Conservation (phyloP, 92 coral and sea anemone species). For the Phenganax subtilis region DNA sequence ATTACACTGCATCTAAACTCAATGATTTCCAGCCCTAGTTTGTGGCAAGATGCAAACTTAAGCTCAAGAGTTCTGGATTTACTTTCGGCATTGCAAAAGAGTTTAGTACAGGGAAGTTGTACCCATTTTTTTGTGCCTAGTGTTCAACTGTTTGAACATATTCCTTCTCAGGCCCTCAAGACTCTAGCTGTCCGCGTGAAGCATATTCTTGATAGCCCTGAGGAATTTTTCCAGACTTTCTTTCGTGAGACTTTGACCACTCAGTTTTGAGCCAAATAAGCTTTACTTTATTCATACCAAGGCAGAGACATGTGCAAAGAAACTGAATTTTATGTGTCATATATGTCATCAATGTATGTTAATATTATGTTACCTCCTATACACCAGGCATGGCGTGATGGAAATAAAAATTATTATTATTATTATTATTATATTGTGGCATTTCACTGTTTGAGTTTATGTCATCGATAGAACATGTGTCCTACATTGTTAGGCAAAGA, state of each 20-base stretch:
- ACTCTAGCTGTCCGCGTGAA: conserved; percentile 27
- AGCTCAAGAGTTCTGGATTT: conserved; percentile 20
- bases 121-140: conserved; percentile 20
- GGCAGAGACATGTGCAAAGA: not conserved
- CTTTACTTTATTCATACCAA: not conserved
- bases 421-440: not conserved
- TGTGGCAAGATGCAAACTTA: conserved; percentile 20
- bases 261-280: conserved; percentile 2
- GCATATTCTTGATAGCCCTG: conserved; percentile 18
- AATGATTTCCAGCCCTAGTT: conserved; percentile 23
- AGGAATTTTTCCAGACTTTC: conserved; percentile 27
- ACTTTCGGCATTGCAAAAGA: conserved; percentile 25
- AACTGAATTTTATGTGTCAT: not conserved
- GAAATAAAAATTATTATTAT: no score
- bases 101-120: conserved; percentile 18
- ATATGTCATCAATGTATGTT: not conserved
- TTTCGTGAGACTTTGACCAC: conserved; percentile 5
- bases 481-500: no score
- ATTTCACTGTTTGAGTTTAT: not conserved
- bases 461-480: no score
- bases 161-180: conserved; percentile 9
- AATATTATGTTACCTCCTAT: not conserved
- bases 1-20: conserved; percentile 33
- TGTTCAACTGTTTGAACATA: not conserved
- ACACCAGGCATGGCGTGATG: no score